Percentiles rank a stretch among this genome's conserved stretches.
Conservation (phyloP, 1,140 invertebrate genomes). For the Drosophila kanapiae region DNA sequence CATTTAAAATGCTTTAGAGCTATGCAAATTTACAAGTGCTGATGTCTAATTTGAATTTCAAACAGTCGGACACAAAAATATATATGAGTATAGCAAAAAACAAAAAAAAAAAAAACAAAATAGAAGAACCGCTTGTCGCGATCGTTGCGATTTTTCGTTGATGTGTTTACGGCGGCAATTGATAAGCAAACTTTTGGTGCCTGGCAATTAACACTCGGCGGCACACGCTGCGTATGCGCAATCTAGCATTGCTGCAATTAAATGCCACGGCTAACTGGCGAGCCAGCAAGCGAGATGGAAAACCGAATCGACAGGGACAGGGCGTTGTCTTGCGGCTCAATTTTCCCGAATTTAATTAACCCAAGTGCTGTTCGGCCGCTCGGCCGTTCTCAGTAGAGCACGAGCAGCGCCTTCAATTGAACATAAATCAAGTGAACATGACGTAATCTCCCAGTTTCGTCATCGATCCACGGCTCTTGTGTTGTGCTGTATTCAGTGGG, state of each 20-base stretch:
- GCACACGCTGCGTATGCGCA: constrained; percentile 77
- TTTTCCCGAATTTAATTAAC: constrained; percentile 78
- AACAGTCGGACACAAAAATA: constrained; percentile 24
- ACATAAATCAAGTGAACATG: constrained; percentile 71
- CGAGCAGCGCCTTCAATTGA: constrained; percentile 52
- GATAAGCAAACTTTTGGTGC: constrained; percentile 71
- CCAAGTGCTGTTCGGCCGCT: constrained; percentile 39
- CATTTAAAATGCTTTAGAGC: constrained; percentile 68
- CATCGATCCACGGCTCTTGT: constrained; percentile 55
- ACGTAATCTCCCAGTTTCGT: constrained; percentile 65
- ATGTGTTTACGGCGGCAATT: constrained; percentile 51
- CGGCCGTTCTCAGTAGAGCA: constrained; percentile 31
- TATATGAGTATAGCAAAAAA: constrained; percentile 11
- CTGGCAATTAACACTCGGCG: constrained; percentile 72
- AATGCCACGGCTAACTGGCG: constrained; percentile 43
- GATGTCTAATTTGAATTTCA: constrained; percentile 83
- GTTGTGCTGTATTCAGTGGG: constrained; percentile 49
- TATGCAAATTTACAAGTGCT: constrained; percentile 80
- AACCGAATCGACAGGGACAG: constrained; percentile 1
- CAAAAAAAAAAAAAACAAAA: constrained; percentile 3
- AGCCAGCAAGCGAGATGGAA: constrained; percentile 8
- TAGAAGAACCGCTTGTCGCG: constrained; percentile 29
- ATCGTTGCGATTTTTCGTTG: constrained; percentile 21
- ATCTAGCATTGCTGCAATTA: constrained; percentile 49
- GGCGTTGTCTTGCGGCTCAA: constrained; percentile 62